Conservation (phyloP, 2,888 invertebrate species). For the Cephus runcator region DNA sequence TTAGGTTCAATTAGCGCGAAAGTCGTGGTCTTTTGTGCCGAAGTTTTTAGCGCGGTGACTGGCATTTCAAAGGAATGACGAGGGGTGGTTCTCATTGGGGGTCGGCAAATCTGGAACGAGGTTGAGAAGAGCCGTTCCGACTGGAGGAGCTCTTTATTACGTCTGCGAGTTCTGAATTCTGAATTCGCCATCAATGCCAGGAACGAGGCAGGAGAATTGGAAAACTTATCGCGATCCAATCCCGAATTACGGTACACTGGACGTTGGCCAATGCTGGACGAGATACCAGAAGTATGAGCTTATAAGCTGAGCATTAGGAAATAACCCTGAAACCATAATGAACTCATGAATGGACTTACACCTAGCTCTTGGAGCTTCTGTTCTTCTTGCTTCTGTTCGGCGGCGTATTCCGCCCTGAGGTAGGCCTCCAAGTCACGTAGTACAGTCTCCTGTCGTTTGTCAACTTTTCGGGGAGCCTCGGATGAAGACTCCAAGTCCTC, state of each 20-base stretch:
- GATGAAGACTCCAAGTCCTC: constrained; percentile 20
- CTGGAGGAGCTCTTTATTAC: background rate
- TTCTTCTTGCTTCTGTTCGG: constrained; percentile 30
- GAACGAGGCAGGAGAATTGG: background rate
- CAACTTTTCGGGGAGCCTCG: constrained; percentile 39
- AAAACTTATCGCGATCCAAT: background rate
- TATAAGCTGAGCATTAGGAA: background rate
- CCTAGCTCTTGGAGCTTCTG: constrained; percentile 41
- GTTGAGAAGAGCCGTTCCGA: background rate
- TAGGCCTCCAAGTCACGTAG: constrained; percentile 39
- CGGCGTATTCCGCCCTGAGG: constrained; percentile 36
- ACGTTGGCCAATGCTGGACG: background rate
- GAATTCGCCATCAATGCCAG: background rate
- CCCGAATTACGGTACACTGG: background rate
- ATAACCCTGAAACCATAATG: background rate
- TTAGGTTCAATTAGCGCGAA: background rate
- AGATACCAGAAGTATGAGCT: background rate
- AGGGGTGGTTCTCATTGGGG: background rate
- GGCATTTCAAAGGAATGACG: background rate
- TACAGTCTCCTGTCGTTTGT: constrained; percentile 45
- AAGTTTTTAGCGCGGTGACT: background rate
- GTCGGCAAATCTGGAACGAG: background rate
- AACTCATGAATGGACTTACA: constrained; percentile 30
- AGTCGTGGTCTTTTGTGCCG: background rate
- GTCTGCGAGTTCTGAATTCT: background rate